Evolutionary conservation across 2,113 vertebrate species (phyloP).

Genomic region (Nerophis lumbriciformis): DNA sequence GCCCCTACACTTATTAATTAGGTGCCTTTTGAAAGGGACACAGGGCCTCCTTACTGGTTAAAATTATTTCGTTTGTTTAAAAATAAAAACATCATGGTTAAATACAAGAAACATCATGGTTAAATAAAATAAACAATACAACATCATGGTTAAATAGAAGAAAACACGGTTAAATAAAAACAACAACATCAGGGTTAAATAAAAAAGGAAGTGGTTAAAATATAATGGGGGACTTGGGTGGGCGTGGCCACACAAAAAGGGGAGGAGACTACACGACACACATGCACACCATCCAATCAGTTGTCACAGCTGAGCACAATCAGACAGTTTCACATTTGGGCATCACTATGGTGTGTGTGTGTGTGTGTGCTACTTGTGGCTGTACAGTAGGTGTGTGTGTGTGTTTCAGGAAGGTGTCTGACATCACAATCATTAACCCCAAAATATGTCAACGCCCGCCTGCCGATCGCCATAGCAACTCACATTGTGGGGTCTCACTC

Average conservation of each 20-base stretch:
- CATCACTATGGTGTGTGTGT: conserved; percentile 16
- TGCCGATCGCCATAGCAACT: conserved; percentile 51
- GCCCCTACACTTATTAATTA: no score
- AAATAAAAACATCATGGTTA: no score
- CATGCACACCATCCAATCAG: conserved; percentile 13
- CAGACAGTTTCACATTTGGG: conserved; percentile 42
- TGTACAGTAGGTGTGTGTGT: conserved; percentile 20
- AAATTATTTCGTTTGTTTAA: no score
- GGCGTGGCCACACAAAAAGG: neutral
- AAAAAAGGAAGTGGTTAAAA: neutral
- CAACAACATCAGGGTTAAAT: no score
- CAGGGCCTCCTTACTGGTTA: no score
- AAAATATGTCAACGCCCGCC: conserved; percentile 33
- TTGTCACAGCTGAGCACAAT: conserved; percentile 42
- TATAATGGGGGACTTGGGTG: neutral
- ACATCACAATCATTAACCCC: neutral
- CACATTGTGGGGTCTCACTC: conserved; percentile 45
- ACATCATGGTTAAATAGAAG: no score
- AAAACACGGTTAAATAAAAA: neutral
- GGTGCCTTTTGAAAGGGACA: no score
- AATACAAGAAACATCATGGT: no score
- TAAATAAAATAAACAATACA: no score
- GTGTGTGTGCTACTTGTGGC: conserved; percentile 54
- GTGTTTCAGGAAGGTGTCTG: neutral
- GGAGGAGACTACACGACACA: neutral